Evolutionary conservation across 2,797 vertebrate species (phyloP), one percentile per base, ranked within the genome.

Genomic region (Tapera naevia): DNA sequence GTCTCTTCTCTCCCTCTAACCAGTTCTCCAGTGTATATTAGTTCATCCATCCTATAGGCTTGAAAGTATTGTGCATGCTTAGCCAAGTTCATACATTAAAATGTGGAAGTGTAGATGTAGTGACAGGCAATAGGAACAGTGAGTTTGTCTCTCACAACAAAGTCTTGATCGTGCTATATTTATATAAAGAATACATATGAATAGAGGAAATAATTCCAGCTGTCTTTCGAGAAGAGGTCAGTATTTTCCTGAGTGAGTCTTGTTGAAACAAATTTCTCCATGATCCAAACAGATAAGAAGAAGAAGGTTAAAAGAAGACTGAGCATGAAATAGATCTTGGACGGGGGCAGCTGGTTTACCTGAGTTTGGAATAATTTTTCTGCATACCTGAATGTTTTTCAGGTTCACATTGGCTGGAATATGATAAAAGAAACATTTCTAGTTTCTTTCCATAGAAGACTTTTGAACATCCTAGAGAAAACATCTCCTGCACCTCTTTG

Each of bases 61-160:
- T 75, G 17, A 66, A 80, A n/a, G 10, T 69, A 43, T 18, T 72
- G 25, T n/a, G 13, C 17, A 61, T 51, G 8, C 25, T 62, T 70
- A 87, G 25, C 4, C 14, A 72, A 85, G 28, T 35, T 35, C 5
- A 19, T 54, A 89, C 30, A 27, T 66, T 64, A 76, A 83, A 70
- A 76, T 41, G 17, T 54, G 13, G 35, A 74, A 67, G 22, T 41
- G 13, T 56, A 75, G 22, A 50, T 62, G 4, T 15, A 82, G 12
- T 27, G 16, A 76, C 30, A 64, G 37, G 8, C 19, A 83, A 9
- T 8, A 66, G 33, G 28, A 39, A 70, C 5, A 41, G 32, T 0
- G 0, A 2, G 5, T 74, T 88, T 30, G 27, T 80, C 13, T 10
- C 35, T 17, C 17, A 57, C 19, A 43, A 13, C 1, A 1, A 71